Conservation (phyloP, 2,113 vertebrate species). For the Lampris incognitus region DNA sequence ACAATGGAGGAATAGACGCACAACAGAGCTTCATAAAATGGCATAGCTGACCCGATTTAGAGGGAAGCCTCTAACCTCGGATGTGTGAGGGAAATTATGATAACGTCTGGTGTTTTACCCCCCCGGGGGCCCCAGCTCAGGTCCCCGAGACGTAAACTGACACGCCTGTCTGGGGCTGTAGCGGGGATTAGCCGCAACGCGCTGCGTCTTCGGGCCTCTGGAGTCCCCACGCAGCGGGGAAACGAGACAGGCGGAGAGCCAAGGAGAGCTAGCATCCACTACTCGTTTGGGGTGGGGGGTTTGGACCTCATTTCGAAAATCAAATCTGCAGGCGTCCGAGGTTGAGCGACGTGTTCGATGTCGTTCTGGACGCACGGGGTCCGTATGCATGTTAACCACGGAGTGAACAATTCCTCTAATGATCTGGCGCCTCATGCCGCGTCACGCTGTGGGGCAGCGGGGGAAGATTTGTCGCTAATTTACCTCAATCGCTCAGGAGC, state of each 20-base stretch:
- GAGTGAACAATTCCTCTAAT: conserved; percentile 10
- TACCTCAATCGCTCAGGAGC: neutral
- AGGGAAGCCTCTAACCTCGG: no score
- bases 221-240: no score
- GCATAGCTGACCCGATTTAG: no score
- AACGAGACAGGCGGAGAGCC: neutral
- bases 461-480: neutral
- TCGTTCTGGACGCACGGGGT: neutral
- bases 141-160: no score
- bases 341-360: neutral
- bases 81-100: no score
- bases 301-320: conserved; percentile 55
- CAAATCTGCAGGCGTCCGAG: conserved; percentile 34
- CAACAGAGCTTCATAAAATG: no score
- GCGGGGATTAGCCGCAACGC: no score
- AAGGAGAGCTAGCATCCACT: conserved; percentile 12
- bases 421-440: conserved; percentile 22
- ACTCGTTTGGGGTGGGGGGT: conserved; percentile 35
- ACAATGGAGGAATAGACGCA: no score
- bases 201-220: no score
- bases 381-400: neutral
- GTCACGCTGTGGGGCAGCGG: neutral
- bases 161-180: no score
- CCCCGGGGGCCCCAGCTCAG: no score
- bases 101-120: no score